Evolutionary conservation across 2,113 vertebrate species (phyloP).

Genomic region (Irena cyanogastra): DNA sequence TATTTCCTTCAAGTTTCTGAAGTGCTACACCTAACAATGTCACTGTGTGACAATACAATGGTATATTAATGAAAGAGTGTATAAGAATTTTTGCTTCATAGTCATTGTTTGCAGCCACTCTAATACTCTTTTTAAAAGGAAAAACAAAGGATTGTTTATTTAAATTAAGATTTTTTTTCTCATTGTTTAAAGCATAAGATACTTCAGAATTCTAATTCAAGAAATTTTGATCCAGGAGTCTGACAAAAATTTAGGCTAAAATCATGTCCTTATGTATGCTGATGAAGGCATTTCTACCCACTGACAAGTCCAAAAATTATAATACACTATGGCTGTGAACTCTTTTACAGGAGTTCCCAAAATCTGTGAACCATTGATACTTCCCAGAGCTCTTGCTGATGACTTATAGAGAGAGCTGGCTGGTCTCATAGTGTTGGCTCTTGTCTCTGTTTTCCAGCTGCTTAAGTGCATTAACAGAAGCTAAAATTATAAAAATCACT

Average conservation of each 20-base stretch:
- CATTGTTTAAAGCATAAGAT: background rate
- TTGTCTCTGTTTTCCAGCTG: constrained; percentile 5
- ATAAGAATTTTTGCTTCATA: background rate
- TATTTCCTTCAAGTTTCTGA: background rate
- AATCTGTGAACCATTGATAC: background rate
- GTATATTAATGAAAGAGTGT: background rate
- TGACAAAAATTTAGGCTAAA: background rate
- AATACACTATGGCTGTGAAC: background rate
- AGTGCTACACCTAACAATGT: background rate
- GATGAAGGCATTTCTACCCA: background rate
- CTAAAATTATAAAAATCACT: background rate
- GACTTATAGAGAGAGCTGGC: background rate
- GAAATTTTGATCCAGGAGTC: background rate
- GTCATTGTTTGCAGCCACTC: background rate
- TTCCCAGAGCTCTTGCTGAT: background rate
- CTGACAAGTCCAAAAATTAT: background rate
- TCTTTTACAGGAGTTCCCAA: background rate
- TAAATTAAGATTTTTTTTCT: background rate
- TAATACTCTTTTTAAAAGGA: background rate
- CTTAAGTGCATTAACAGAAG: background rate
- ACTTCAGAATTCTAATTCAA: background rate
- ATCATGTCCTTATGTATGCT: background rate
- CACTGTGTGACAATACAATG: background rate
- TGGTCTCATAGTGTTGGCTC: background rate
- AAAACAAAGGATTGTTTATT: background rate